phyloP scores from a whole-genome alignment of 1,140 invertebrate genomes.

The Pissodes strobi region DNA sequence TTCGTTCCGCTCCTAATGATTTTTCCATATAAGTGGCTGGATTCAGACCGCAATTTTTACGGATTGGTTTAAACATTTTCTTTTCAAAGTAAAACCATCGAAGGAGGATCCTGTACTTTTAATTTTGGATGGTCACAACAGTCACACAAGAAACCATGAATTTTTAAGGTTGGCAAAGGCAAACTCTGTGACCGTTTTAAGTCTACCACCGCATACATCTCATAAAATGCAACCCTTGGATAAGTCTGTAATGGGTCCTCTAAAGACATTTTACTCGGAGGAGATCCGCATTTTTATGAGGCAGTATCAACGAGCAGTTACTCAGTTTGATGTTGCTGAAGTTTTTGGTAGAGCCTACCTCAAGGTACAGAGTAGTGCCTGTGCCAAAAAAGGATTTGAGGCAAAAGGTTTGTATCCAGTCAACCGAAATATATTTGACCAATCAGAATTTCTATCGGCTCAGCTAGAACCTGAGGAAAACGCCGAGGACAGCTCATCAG shows the following conservation, averaged over 20 bases:
- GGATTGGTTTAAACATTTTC: slow-evolving; percentile 51
- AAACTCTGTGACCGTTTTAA: slow-evolving; percentile 51
- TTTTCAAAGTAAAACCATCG: slow-evolving; percentile 41
- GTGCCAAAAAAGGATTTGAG: slow-evolving; percentile 48
- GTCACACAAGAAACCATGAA: slow-evolving; percentile 52
- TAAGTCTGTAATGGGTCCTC: slow-evolving; percentile 47
- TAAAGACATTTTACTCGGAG: slow-evolving; percentile 41
- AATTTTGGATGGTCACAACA: slow-evolving; percentile 50
- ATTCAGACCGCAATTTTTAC: slow-evolving; percentile 42
- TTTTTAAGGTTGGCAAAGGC: slow-evolving; percentile 40
- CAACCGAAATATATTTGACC: slow-evolving; percentile 44
- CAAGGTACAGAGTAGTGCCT: slow-evolving; percentile 39
- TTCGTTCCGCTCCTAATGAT: slow-evolving; percentile 53
- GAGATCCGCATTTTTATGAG: slow-evolving; percentile 36
- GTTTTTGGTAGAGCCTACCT: slow-evolving; percentile 46
- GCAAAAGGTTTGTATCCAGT: slow-evolving; percentile 46
- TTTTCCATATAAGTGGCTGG: slow-evolving; percentile 50
- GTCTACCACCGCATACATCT: slow-evolving; percentile 53
- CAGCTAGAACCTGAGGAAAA: not conserved
- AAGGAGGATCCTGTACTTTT: slow-evolving; percentile 43
- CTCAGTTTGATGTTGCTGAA: slow-evolving; percentile 39
- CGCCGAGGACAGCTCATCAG: not conserved
- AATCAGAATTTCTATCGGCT: not conserved
- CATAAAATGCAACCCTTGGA: too few relatives aligned
- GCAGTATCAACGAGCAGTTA: slow-evolving; percentile 31